Evolutionary conservation across 1,140 invertebrate species (phyloP), one percentile per base, ranked within the genome.

Genomic region (Tribolium madens): DNA sequence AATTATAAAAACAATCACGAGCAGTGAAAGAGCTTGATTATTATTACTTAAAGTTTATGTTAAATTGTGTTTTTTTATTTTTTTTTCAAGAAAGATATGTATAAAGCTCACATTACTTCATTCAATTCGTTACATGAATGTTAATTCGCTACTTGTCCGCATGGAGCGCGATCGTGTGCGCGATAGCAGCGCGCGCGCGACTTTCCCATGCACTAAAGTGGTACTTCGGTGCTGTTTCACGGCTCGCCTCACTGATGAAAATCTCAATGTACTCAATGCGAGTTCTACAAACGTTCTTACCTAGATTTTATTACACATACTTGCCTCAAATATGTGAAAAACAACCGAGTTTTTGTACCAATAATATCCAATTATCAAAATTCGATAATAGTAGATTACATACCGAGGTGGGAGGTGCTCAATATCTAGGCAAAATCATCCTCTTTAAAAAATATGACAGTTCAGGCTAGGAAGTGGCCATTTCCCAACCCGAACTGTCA

Each of bases 41-140:
- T 7, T n/a, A 0, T 42, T 42, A 1, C 36, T 42, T 9, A 9
- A 42, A 42, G 36, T 10, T 42, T 42, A 42, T 42, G 36, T 9
- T 42, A n/a, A 42, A n/a, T 9, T 42, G 36, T 42, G n/a, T 42
- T 42, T 42, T 50, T 33, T 10, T n/a, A n/a, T n/a, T n/a, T n/a
- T n/a, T n/a, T n/a, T n/a, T n/a, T n/a, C n/a, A n/a, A n/a, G n/a
- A n/a, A n/a, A 50, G 46, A 31, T 17, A 77, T 76, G 52, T n/a
- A n/a, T 77, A 64, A 60, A 36, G 52, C 57, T 72, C 76, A 77
- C 73, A 64, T 76, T 53, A 70, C 69, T 73, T 70, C 48, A 73
- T 73, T 70, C 48, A 73, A 81, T 81, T 81, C 80, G 78, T 80
- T 78, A 73, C 76, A 77, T 76, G 80, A 81, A 81, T 81, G 79